Base-by-base conservation (phyloP, 1,140 invertebrate genomes). In the Asobara japonica region DNA sequence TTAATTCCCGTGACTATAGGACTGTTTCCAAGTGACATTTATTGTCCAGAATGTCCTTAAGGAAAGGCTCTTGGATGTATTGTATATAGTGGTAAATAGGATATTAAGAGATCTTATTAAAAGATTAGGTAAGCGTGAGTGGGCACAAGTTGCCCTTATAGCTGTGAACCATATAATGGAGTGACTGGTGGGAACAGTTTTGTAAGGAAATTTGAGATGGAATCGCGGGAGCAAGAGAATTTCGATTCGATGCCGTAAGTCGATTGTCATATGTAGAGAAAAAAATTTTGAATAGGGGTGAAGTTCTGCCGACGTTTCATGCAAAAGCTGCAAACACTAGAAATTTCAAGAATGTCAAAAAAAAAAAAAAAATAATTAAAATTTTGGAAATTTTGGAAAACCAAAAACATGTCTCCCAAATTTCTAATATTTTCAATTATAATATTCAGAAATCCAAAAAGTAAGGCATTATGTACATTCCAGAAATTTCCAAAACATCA, bases 31-130 rank as follows among this genome's bases (percentile, higher is more conserved):
- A 2, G 5, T 7, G 41, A 45, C 41, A 16, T 5, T 45, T 45
- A 45, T 18, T 18, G 41, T 18, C 41, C 18, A n/a, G n/a, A n/a
- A 41, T 41, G 36, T 41, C n/a, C n/a, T 41, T n/a, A 41, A 41
- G 36, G n/a, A n/a, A n/a, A 4, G 36, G 10, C 36, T 41, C 36
- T 41, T 11, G 36, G 31, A 4, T 41, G n/a, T n/a, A n/a, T 11
- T 6, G 36, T 3, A 41, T 41, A 41, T 41, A 41, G 10, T 41
- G 36, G 36, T 41, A 11, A 41, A 13, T 41, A 13, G 36, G 36
- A 41, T 41, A 41, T 45, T 45, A 45, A 45, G 41, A 45, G 41
- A 45, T 45, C 41, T 45, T 45, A 45, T 45, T 45, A 45, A 45
- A 45, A 11, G 41, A 45, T 45, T 45, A 45, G 41, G 13, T 16